phyloP scores from a whole-genome alignment of 2,797 vertebrate genomes.

The Siniperca scherzeri region DNA sequence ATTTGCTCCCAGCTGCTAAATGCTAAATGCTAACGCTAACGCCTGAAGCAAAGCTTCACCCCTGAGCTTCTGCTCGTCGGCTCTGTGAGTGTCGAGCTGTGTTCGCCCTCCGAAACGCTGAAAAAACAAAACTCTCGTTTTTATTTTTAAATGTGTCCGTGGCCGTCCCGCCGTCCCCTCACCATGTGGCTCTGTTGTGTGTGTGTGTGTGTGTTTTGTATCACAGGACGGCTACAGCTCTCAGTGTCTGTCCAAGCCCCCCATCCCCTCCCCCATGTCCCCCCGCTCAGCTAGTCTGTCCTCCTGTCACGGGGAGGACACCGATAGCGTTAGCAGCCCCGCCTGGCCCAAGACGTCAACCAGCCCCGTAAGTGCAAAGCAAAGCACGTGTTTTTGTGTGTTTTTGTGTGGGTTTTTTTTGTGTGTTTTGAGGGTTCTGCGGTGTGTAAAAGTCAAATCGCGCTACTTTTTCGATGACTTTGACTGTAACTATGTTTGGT shows the following conservation, averaged over 20 bases:
- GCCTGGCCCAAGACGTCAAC: slow-evolving; percentile 94
- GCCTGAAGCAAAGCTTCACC: background rate
- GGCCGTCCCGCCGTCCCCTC: background rate
- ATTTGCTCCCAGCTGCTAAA: slow-evolving; percentile 6
- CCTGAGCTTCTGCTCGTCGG: background rate
- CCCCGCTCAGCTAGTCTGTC: slow-evolving; percentile 96
- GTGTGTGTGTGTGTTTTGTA: slow-evolving; percentile 80
- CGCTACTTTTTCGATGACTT: background rate
- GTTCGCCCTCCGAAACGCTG: background rate
- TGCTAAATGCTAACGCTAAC: slow-evolving; percentile 6
- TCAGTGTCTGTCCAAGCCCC: slow-evolving; percentile 95
- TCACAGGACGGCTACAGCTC: slow-evolving; percentile 95
- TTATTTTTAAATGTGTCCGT: background rate
- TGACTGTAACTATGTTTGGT: background rate
- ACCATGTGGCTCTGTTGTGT: slow-evolving; percentile 20
- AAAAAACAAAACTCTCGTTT: background rate
- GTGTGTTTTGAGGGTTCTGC: background rate
- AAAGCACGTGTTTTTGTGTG: background rate
- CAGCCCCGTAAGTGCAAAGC: slow-evolving; percentile 93
- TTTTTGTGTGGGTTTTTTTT: background rate
- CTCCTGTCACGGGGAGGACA: slow-evolving; percentile 94
- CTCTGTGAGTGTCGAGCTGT: background rate
- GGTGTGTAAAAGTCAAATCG: background rate
- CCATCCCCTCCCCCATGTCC: slow-evolving; percentile 94
- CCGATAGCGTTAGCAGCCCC: slow-evolving; percentile 95